phyloP scores from a whole-genome alignment of 2,888 invertebrate species.

The Syritta pipiens region DNA sequence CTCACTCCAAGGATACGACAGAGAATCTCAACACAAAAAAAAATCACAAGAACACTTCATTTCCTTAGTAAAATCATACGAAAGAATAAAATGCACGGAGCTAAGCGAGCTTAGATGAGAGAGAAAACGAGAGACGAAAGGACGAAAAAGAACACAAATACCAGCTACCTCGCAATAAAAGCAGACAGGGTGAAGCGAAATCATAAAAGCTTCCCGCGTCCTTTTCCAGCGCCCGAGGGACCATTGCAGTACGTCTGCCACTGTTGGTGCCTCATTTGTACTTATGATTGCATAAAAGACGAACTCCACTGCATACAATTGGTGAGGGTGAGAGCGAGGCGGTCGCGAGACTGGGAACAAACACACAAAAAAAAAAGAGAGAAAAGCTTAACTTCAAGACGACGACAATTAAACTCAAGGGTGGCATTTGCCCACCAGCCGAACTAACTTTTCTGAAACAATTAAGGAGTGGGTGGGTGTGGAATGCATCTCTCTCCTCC shows the following conservation, averaged over 20 bases:
- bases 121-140: not conserved
- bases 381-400: constrained; percentile 55
- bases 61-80: constrained; percentile 34
- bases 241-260: constrained; percentile 25
- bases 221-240: constrained; percentile 33
- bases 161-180: constrained; percentile 44
- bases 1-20: constrained; percentile 19
- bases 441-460: constrained; percentile 40
- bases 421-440: constrained; percentile 49
- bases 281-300: constrained; percentile 67
- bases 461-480: constrained; percentile 42
- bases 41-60: constrained; percentile 58
- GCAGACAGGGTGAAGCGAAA: constrained; percentile 52
- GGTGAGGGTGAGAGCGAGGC: not conserved
- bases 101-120: constrained; percentile 4
- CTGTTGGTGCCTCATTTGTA: constrained; percentile 58
- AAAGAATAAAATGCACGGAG: constrained; percentile 40
- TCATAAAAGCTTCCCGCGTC: constrained; percentile 58
- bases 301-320: constrained; percentile 44
- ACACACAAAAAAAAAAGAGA: constrained; percentile 10
- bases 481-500: too few species aligned
- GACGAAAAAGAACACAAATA: constrained; percentile 14
- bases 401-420: constrained; percentile 60
- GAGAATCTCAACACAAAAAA: constrained; percentile 35
- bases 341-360: constrained; percentile 6